Conservation (phyloP, 2,888 invertebrate genomes). For the Hypselothyrea guttata region DNA sequence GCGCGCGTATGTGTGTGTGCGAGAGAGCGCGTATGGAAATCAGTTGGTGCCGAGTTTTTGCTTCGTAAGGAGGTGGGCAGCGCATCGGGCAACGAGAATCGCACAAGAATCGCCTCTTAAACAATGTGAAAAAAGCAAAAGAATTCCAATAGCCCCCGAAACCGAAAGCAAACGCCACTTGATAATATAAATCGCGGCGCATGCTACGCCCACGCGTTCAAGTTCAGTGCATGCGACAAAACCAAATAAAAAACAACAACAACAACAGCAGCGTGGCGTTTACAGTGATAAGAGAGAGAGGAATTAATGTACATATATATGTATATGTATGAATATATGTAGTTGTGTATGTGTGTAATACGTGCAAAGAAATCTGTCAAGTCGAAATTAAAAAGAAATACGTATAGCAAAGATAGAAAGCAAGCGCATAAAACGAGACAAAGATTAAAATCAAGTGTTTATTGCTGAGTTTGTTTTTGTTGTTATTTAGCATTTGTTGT, state of each 20-base stretch:
- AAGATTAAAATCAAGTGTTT: constrained; percentile 68
- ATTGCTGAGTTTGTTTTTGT: constrained; percentile 56
- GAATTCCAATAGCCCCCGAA: constrained; percentile 72
- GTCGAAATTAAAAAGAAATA: constrained; percentile 29
- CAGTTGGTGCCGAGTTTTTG: constrained; percentile 53
- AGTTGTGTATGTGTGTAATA: too few relatives aligned
- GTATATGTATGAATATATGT: too few relatives aligned
- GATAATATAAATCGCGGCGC: constrained; percentile 55
- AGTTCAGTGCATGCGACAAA: constrained; percentile 57
- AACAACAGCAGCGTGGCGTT: constrained; percentile 14
- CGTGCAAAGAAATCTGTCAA: constrained; percentile 59
- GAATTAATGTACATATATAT: constrained; percentile 57
- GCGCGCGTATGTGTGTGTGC: constrained; percentile 7
- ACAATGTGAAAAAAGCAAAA: constrained; percentile 59
- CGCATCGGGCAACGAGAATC: constrained; percentile 42
- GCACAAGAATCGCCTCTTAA: constrained; percentile 54
- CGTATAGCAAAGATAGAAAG: constrained; percentile 61
- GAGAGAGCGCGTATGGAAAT: constrained; percentile 36
- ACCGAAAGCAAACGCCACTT: constrained; percentile 56
- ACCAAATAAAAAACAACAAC: constrained; percentile 16
- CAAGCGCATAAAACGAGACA: constrained; percentile 50
- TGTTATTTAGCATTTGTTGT: too few relatives aligned
- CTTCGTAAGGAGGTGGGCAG: constrained; percentile 59
- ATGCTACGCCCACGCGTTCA: constrained; percentile 64
- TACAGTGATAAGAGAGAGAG: constrained; percentile 49